These are phyloP conservation scores for Drosophila cognata DNA, from an alignment of 2,888 invertebrate genomes.

Conservation along the genomic window DNA sequence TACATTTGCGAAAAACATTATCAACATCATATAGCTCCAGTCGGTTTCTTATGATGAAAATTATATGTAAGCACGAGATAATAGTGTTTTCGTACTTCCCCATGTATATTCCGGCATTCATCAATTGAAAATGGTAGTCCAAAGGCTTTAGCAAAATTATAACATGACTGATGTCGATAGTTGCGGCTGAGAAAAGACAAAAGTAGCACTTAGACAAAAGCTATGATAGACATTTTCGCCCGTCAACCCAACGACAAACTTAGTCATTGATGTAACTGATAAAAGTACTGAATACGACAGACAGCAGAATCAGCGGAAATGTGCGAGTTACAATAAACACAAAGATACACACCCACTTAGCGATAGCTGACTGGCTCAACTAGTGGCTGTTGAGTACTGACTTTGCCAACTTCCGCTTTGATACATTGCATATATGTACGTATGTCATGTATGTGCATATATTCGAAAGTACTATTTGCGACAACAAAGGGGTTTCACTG, in stretches of 20 bases:
- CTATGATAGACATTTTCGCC: conserved; percentile 61
- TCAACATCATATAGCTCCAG: not conserved
- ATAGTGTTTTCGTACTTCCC: not conserved
- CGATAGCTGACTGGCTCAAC: conserved; percentile 40
- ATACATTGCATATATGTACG: conserved; percentile 21
- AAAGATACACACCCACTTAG: conserved; percentile 16
- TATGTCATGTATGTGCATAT: conserved; percentile 12
- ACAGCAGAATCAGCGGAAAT: conserved; percentile 60
- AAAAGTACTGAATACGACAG: conserved; percentile 51
- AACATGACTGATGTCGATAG: conserved; percentile 7
- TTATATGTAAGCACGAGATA: not conserved
- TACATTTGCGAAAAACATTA: not conserved
- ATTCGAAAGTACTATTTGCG: conserved; percentile 37
- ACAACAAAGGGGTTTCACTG: conserved; percentile 60
- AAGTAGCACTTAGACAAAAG: conserved; percentile 41
- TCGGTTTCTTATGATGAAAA: not conserved
- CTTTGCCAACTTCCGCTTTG: conserved; percentile 72
- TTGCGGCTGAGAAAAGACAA: conserved; percentile 28
- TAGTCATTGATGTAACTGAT: conserved; percentile 71
- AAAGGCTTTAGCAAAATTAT: conserved; percentile 11
- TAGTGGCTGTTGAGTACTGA: conserved; percentile 56
- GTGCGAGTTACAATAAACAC: conserved; percentile 63
- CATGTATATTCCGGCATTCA: not conserved
- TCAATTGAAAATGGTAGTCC: not conserved
- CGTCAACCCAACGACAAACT: conserved; percentile 63